Base-by-base conservation (phyloP, 2,113 vertebrate species). In the Sylvilagus bachmani region DNA sequence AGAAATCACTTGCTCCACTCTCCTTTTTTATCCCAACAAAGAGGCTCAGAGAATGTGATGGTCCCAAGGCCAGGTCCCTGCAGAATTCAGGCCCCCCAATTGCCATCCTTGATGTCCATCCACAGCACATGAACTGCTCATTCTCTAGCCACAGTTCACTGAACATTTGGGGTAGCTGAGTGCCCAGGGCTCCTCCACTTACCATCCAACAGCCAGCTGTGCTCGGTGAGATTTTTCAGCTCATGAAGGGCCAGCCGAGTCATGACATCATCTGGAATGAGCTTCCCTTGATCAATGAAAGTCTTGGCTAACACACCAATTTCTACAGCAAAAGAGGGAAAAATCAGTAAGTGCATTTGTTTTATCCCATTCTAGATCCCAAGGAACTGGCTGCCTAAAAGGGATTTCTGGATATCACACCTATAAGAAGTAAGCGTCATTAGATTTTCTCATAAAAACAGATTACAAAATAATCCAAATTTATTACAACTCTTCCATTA, bases 251-350 rank as follows among this genome's bases (percentile, higher is more conserved):
- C 98, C 90, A 99, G 98, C 8, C 97, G 98, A 24, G 99, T 99
- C 96, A 99, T 99, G 97, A 99, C 98, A 53, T 99, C 98, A 97
- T 99, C 99, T 19, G 99, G 99, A 88, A 99, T 99, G 97, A 99
- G 98, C 97, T 98, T 98, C 87, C 99, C 99, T 97, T 99, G 99
- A 96, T 99, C 99, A 66, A 99, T 99, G 92, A 99, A 99, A n/a
- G 99, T 98, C 97, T 99, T 99, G 97, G 99, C 99, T 97, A 99
- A 93, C 62, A 99, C 98, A 66, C 99, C 99, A 80, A 99, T 98
- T 97, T 99, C 99, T 99, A 98, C 1, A 27, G 79, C 97, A 98
- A 89, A 58, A 29, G 44, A 84, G 3, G 89, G 69, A 69, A 70
- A 61, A 97, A 44, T 87, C 49, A 97, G 92, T 78, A 82, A 95